These are phyloP conservation scores for Sebastes matsubarae DNA, from an alignment of 2,797 vertebrate genomes.

Conservation along the genomic window DNA sequence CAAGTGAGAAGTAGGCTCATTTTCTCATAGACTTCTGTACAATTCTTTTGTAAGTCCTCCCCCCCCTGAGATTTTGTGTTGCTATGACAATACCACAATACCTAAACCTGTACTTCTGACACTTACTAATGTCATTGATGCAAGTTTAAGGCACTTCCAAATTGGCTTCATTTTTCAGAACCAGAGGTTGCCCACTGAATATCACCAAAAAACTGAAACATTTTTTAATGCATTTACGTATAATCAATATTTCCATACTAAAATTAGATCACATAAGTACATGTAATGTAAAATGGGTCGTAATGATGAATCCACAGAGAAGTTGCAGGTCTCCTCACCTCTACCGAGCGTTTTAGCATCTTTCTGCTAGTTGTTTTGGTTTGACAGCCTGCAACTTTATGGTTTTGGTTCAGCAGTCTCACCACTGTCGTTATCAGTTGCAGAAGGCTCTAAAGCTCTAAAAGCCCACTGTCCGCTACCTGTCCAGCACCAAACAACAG, in stretches of 20 bases:
- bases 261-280: background rate
- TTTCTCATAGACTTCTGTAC: too few relatives aligned
- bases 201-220: background rate
- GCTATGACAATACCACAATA: too few relatives aligned
- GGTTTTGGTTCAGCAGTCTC: background rate
- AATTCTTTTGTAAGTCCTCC: too few relatives aligned
- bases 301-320: background rate
- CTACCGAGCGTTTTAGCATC: background rate
- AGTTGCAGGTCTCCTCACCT: background rate
- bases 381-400: background rate
- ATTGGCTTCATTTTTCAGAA: too few relatives aligned
- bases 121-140: too few relatives aligned
- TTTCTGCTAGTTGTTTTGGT: background rate
- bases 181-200: too few relatives aligned
- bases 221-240: background rate
- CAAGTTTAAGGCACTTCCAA: too few relatives aligned
- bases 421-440: background rate
- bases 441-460: background rate
- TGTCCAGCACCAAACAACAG: background rate
- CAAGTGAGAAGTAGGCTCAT: too few relatives aligned
- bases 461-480: background rate
- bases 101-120: too few relatives aligned
- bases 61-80: too few relatives aligned
- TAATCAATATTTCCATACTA: background rate
- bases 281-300: background rate